Evolutionary conservation across 30 jellyfish, hydroid and myxozoan species (phyloP), one percentile per base, ranked within the genome.

Genomic region (Clytia hemisphaerica): DNA sequence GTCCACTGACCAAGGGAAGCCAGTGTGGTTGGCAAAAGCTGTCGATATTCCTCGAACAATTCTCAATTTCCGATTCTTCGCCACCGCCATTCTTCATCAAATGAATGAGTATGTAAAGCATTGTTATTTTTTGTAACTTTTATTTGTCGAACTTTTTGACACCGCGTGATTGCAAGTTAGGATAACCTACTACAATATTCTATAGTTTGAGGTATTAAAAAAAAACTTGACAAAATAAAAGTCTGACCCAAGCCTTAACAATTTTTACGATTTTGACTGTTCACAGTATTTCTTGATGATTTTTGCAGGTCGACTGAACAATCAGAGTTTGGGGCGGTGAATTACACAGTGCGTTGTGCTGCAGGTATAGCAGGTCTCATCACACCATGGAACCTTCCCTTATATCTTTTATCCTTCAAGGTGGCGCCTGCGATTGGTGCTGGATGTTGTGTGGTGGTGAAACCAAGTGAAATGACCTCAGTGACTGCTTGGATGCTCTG

Each of bases 401-500:
- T 84, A 60, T 77, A 77, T 51, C 46, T 84, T 67, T 33, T 84
- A 9, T 50, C 93, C 29, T 77, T 77, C 66, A 84, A 84, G 45
- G 53, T 84, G 21, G 95, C 95, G 6, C 95, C 95, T 25, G 95
- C 95, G 4, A 73, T 84, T 14, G 95, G 90, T 1, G 87, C 93
- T 45, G 95, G 95, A 1, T 76, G 88, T 51, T 76, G 93, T 64
- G 79, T 71, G 35, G 76, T 84, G 2, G 78, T 83, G 49, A 84
- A 84, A 48, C 95, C 95, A 61, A 76, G 93, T 58, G 95, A 84
- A 78, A 48, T 84, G 80, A 84, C 95, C 0, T 77, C 95, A 1
- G 95, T 83, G 24, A 83, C 95, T 36, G 95, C 95, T 2, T 83
- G 95, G 95, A 76, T 66, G 92, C 72, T 83, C 2, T 83, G 95